A percentile compares a stretch with the other conserved stretches of the same genome.
phyloP scores from a whole-genome alignment of 2,797 vertebrate genomes.

The Scomberomorus guttatus region DNA sequence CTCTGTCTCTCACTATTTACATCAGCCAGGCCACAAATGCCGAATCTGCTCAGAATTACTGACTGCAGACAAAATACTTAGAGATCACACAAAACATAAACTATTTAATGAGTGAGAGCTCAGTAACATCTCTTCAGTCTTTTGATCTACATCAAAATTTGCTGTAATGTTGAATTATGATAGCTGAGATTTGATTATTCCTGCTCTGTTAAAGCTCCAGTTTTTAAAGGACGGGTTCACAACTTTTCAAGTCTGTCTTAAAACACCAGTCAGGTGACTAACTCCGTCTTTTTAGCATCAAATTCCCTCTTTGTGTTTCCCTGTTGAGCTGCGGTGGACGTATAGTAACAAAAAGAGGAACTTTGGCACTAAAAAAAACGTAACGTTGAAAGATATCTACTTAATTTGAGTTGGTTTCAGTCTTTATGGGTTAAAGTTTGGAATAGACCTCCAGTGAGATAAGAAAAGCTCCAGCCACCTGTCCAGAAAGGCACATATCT shows the following conservation, averaged over 20 bases:
- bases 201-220: background rate
- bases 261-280: no score
- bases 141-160: background rate
- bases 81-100: background rate
- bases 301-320: no score
- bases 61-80: conserved; percentile 1
- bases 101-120: background rate
- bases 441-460: background rate
- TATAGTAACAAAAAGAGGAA: no score
- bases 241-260: no score
- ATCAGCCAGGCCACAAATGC: conserved; percentile 34
- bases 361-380: no score
- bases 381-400: no score
- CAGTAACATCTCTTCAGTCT: background rate
- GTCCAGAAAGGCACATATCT: background rate
- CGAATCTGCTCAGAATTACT: conserved; percentile 35
- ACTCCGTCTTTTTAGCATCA: no score
- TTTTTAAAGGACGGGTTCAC: no score
- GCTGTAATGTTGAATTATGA: background rate
- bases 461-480: background rate
- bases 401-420: no score
- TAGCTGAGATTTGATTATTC: background rate
- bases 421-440: background rate
- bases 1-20: conserved; percentile 10
- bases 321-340: no score